Conservation (phyloP, 2,797 vertebrate genomes). For the Clarias laeviceps region DNA sequence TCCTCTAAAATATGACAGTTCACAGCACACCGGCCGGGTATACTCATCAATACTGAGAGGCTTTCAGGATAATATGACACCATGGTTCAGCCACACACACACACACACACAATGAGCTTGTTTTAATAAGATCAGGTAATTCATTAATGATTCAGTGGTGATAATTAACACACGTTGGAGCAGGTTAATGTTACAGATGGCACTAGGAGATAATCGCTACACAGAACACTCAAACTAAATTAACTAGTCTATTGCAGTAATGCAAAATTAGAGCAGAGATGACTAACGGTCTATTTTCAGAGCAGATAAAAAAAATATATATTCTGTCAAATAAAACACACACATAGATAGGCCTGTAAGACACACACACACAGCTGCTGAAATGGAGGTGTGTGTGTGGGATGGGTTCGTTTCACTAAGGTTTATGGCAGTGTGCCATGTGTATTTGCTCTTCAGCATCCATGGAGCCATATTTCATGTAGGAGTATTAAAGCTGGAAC, state of each 20-base stretch:
- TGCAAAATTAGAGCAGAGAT: background rate
- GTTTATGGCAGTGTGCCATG: conserved; percentile 2
- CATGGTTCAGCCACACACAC: background rate
- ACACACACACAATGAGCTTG: background rate
- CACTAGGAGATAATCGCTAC: background rate
- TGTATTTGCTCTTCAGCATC: conserved; percentile 46
- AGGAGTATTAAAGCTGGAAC: conserved; percentile 67
- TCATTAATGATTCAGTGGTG: conserved; percentile 39
- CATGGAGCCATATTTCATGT: conserved; percentile 61
- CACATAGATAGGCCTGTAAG: no score
- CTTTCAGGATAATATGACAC: background rate
- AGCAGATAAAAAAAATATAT: background rate
- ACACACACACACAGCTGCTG: conserved; percentile 25
- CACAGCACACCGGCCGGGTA: background rate
- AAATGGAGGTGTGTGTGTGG: conserved; percentile 23
- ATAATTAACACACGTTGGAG: background rate
- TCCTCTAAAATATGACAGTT: background rate
- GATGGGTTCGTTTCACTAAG: background rate
- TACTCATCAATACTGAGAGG: no score
- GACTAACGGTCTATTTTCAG: conserved; percentile 58
- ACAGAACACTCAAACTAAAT: background rate
- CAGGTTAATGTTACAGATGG: conserved; percentile 4
- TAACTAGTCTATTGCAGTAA: background rate
- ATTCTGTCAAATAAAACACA: background rate
- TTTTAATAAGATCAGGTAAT: conserved; percentile 18